A percentile compares a stretch with the other conserved stretches of the same genome.
Evolutionary conservation across 2,888 invertebrate species (phyloP).

Genomic region (Marasmarcha lunaedactyla): DNA sequence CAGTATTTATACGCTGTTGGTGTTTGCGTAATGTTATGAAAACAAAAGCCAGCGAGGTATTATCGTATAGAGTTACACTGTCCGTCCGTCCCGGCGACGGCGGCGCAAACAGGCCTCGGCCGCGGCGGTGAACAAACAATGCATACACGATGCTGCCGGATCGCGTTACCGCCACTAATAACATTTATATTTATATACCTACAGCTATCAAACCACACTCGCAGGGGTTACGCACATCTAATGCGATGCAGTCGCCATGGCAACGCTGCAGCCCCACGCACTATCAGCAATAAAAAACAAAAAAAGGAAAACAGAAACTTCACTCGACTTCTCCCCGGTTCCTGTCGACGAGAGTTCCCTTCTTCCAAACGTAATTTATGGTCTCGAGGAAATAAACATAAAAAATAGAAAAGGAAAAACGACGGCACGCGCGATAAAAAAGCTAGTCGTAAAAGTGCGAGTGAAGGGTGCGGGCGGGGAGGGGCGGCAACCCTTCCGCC

Average conservation of each 20-base stretch:
- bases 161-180: constrained; percentile 63
- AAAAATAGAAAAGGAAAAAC: constrained; percentile 72
- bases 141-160: constrained; percentile 60
- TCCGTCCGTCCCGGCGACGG: constrained; percentile 24
- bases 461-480: constrained; percentile 31
- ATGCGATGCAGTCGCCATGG: constrained; percentile 61
- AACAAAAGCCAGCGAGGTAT: constrained; percentile 17
- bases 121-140: constrained; percentile 52
- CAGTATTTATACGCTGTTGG: neutral
- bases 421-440: constrained; percentile 71
- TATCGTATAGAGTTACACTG: constrained; percentile 41
- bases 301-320: constrained; percentile 53
- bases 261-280: constrained; percentile 55
- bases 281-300: constrained; percentile 60
- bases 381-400: constrained; percentile 72
- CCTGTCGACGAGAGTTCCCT: constrained; percentile 67
- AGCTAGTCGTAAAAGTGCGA: constrained; percentile 65
- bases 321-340: constrained; percentile 59
- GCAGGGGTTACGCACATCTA: constrained; percentile 35
- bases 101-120: constrained; percentile 49
- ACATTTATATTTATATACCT: constrained; percentile 32
- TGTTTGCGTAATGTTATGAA: neutral
- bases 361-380: constrained; percentile 72
- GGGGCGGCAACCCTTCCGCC: constrained; percentile 65
- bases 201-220: constrained; percentile 44